These are phyloP conservation scores for Buathra laborator DNA, from an alignment of 2,888 invertebrate species.

Conservation along the genomic window DNA sequence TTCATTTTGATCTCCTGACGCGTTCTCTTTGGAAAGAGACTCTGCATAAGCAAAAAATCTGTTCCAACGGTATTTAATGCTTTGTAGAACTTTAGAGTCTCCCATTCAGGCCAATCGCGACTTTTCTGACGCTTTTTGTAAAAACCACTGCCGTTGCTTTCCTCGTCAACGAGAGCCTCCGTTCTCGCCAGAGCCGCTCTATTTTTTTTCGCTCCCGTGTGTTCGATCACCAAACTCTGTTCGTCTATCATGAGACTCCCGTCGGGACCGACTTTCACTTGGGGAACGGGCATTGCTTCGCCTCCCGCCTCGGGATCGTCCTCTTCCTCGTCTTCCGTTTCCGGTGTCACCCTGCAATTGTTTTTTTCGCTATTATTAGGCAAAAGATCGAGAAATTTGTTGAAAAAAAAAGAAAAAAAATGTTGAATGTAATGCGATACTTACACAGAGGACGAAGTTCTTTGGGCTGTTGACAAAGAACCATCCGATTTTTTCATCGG, in stretches of 20 bases:
- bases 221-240: constrained; percentile 93
- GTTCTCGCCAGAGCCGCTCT: constrained; percentile 89
- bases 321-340: constrained; percentile 77
- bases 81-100: constrained; percentile 96
- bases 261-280: constrained; percentile 94
- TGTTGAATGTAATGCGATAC: constrained; percentile 61
- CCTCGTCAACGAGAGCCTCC: constrained; percentile 89
- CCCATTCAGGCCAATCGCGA: constrained; percentile 91
- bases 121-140: constrained; percentile 90
- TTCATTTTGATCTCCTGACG: constrained; percentile 95
- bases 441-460: constrained; percentile 74
- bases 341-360: constrained; percentile 54
- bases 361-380: too few relatives aligned
- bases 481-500: constrained; percentile 87
- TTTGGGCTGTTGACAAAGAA: constrained; percentile 53
- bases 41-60: constrained; percentile 96
- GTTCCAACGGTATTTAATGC: constrained; percentile 96
- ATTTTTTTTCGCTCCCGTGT: constrained; percentile 88
- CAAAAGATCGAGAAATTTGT: too few relatives aligned
- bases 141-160: constrained; percentile 87
- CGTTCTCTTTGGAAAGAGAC: constrained; percentile 92
- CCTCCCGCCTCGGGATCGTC: constrained; percentile 82
- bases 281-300: constrained; percentile 90
- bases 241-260: constrained; percentile 95
- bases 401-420: neutral